Evolutionary conservation across 2,888 invertebrate species (phyloP).

Genomic region (Sphecodes monilicornis): DNA sequence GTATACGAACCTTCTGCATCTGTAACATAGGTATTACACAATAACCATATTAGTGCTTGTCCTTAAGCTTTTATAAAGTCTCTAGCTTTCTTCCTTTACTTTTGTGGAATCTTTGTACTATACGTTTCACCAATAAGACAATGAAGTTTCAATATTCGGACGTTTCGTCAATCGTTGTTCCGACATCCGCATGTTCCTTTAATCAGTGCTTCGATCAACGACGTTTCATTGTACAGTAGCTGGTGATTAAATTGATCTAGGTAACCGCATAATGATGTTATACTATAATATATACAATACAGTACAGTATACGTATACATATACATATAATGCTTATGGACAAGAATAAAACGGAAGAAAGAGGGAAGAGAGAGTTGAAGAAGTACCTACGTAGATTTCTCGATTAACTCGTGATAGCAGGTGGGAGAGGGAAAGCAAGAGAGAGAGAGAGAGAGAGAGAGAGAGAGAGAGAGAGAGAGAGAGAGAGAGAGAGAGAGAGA

Average conservation of each 20-base stretch:
- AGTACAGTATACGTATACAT: too few species aligned
- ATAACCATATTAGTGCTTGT: too few species aligned
- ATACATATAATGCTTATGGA: neutral
- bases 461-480: constrained; percentile 42
- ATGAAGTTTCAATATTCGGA: neutral
- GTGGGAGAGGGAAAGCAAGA: constrained; percentile 41
- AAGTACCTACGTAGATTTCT: constrained; percentile 63
- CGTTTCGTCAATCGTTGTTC: constrained; percentile 8
- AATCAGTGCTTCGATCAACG: neutral
- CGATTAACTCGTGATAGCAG: constrained; percentile 51
- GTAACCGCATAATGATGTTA: too few species aligned
- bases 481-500: neutral
- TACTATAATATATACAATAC: neutral
- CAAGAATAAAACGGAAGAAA: constrained; percentile 4
- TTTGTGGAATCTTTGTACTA: too few species aligned
- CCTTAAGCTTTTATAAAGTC: too few species aligned
- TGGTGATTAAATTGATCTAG: neutral
- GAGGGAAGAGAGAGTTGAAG: constrained; percentile 40
- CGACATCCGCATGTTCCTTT: neutral
- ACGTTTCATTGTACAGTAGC: neutral
- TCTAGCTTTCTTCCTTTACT: too few species aligned
- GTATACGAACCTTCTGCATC: too few species aligned
- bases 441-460: neutral
- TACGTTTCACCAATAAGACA: too few species aligned
- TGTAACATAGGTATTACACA: too few species aligned